Evolutionary conservation across 1,140 invertebrate genomes (phyloP), one percentile per base, ranked within the genome.

Genomic region (Drosophila pseudoobscura): DNA sequence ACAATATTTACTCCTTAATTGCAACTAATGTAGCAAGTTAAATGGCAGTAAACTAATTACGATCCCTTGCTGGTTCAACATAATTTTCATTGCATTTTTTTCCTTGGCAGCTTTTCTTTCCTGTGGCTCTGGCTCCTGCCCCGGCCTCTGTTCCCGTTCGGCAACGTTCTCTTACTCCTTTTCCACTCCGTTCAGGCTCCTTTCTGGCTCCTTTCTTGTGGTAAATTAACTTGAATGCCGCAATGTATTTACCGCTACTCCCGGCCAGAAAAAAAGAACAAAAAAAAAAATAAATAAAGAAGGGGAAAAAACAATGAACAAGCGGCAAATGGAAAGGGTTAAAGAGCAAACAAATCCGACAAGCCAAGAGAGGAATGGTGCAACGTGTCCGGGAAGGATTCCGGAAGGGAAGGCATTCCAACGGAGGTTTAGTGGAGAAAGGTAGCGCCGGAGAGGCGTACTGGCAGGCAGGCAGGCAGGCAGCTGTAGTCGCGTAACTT

Each of bases 141-240:
- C 15, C 15, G 15, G 54, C 11, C 59, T n/a, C 45, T 15, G 26
- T 57, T 45, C 29, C 29, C 47, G 45, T 6, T 17, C 11, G 35
- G 35, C 35, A 11, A 39, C 11, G 35, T 13, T 35, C 31, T 35
- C 31, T 3, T 35, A 35, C 31, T 43, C n/a, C 35, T 15, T 43
- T 26, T 53, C n/a, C 49, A 59, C 20, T 20, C 20, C 20, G 1
- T 5, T 26, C 24, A 24, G 24, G 24, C 65, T 68, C 63, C 63
- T 56, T 69, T 64, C 64, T 50, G 45, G 65, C 65, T 69, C 51
- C 66, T 70, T 76, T 47, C 75, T 79, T 78, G 75, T 76, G 78
- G 83, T 78, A 79, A 87, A 87, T 88, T 87, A 87, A 82, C 83
- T 87, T 65, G 75, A 82, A 78, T 82, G 71, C 83, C 83, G 83